phyloP scores from a whole-genome alignment of 2,113 vertebrate species.

The Bujurquina vittata region DNA sequence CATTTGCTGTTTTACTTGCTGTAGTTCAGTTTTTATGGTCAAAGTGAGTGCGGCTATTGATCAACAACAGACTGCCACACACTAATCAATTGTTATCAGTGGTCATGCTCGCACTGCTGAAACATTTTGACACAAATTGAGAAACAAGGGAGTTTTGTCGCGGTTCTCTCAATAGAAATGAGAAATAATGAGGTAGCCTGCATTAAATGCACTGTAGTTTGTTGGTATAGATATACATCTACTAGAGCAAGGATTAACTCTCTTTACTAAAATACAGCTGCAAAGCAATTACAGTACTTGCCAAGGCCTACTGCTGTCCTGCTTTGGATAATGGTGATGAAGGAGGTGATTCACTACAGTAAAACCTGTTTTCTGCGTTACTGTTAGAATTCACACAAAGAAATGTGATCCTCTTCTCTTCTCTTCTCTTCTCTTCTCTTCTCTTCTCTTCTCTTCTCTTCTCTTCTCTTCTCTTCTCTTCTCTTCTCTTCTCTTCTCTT shows the following conservation, averaged over 20 bases:
- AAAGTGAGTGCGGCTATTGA: slow-evolving; percentile 11
- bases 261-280: neutral
- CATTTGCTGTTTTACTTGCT: neutral
- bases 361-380: neutral
- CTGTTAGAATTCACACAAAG: neutral
- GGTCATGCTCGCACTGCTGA: slow-evolving; percentile 5
- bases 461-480: too few species aligned
- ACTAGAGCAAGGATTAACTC: neutral
- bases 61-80: slow-evolving; percentile 7
- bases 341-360: neutral
- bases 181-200: neutral
- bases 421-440: too few species aligned
- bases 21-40: neutral
- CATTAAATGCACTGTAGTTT: neutral
- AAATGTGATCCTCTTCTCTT: neutral
- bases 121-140: slow-evolving; percentile 23
- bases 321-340: neutral
- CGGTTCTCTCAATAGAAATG: neutral
- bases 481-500: too few species aligned
- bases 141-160: neutral
- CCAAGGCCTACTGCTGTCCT: neutral
- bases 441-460: too few species aligned
- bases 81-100: slow-evolving; percentile 43
- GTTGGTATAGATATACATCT: neutral
- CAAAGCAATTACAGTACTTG: neutral